Evolutionary conservation across 2,797 vertebrate genomes (phyloP).

Genomic region (Lepidocolaptes lacrymiger): DNA sequence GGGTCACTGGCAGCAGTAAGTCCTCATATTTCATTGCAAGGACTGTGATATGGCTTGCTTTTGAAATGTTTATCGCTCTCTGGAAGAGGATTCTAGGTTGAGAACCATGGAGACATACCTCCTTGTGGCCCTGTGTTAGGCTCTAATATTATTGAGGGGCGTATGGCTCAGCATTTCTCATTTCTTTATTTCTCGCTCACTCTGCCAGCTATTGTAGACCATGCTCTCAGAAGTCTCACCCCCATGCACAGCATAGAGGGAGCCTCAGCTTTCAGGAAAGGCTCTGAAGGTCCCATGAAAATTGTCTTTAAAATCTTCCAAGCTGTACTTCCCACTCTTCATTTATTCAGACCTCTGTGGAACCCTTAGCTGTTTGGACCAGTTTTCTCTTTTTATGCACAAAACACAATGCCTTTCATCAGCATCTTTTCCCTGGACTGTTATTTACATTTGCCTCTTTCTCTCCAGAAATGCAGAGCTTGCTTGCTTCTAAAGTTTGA

Average conservation of each 20-base stretch:
- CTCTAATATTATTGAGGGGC: fast-evolving
- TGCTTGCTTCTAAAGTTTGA: neutral
- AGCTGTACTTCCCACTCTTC: neutral
- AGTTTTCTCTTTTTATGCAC: neutral
- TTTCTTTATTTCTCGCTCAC: neutral
- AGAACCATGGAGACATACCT: neutral
- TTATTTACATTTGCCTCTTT: neutral
- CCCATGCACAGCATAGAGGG: neutral
- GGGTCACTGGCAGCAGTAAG: neutral
- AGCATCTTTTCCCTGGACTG: neutral
- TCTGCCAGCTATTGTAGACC: neutral
- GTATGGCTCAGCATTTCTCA: neutral
- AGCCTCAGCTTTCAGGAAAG: neutral
- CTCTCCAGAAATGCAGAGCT: neutral
- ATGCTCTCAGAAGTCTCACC: neutral
- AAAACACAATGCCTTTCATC: neutral
- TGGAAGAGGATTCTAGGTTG: neutral
- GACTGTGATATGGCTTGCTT: neutral
- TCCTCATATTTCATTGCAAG: neutral
- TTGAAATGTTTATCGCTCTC: neutral
- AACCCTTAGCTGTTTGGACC: neutral
- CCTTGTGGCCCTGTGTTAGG: neutral
- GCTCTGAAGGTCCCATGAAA: neutral
- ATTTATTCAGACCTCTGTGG: neutral
- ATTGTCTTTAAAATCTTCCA: neutral